A percentile compares a stretch with the other conserved stretches of the same genome.
Evolutionary conservation across 2,113 vertebrate genomes (phyloP).

Genomic region (Pogona vitticeps): DNA sequence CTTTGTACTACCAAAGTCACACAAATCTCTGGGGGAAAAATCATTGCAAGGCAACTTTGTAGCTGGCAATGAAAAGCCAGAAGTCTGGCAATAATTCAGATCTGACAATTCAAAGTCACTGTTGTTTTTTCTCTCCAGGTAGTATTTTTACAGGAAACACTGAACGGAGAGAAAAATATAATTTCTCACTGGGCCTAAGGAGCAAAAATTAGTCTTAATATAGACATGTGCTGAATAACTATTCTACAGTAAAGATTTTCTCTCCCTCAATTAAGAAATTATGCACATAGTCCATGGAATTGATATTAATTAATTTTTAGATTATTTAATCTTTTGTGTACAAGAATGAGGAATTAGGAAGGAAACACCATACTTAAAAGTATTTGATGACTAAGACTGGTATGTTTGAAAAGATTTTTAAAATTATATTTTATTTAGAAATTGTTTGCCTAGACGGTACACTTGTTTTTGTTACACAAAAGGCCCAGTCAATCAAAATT

Average conservation of each 20-base stretch:
- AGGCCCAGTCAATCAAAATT: no score
- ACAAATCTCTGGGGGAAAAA: slow-evolving; percentile 57
- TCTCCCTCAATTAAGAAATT: slow-evolving; percentile 34
- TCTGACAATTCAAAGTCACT: slow-evolving; percentile 58
- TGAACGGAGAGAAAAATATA: slow-evolving; percentile 32
- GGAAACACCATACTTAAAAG: not conserved
- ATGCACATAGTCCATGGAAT: fast-evolving
- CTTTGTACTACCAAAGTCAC: slow-evolving; percentile 55
- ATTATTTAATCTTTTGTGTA: not conserved
- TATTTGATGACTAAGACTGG: not conserved
- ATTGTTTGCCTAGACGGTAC: not conserved
- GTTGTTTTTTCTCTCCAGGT: slow-evolving; percentile 56
- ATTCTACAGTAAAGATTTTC: slow-evolving; percentile 42
- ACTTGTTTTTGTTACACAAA: no score
- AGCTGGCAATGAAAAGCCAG: slow-evolving; percentile 25
- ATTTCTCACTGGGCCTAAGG: slow-evolving; percentile 44
- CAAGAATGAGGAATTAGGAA: not conserved
- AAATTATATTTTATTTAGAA: not conserved
- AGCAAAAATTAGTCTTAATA: slow-evolving; percentile 53
- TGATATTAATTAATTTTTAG: slow-evolving; percentile 25
- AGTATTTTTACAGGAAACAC: slow-evolving; percentile 35
- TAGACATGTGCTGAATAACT: slow-evolving; percentile 10
- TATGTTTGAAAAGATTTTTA: not conserved
- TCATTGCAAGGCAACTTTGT: not conserved
- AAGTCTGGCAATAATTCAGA: slow-evolving; percentile 60